phyloP scores from a whole-genome alignment of 2,888 invertebrate species.

The Asteroscopus sphinx region DNA sequence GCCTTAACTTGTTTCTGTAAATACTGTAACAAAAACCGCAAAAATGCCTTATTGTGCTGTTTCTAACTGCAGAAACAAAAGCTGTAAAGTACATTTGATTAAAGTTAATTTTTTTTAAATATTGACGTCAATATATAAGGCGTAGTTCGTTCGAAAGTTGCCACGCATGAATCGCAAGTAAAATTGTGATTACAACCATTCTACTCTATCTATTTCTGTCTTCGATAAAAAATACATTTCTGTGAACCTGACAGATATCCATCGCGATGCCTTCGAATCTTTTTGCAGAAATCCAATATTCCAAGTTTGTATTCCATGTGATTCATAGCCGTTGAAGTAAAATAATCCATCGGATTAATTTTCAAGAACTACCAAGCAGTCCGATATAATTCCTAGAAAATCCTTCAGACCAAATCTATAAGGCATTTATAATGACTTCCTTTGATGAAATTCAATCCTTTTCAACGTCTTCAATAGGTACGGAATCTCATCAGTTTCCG shows the following conservation, averaged over 20 bases:
- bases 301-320: constrained; percentile 34
- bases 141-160: too few species aligned
- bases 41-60: too few species aligned
- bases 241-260: constrained; percentile 1
- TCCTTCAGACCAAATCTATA: constrained; percentile 73
- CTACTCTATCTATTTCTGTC: too few species aligned
- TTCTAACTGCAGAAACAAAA: too few species aligned
- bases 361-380: constrained; percentile 71
- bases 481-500: constrained; percentile 63
- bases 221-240: too few species aligned
- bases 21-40: too few species aligned
- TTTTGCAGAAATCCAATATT: constrained; percentile 32
- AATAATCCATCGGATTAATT: constrained; percentile 82
- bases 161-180: too few species aligned
- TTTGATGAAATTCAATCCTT: constrained; percentile 84
- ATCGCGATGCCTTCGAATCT: constrained; percentile 2
- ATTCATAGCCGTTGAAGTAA: constrained; percentile 68
- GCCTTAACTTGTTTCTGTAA: too few species aligned
- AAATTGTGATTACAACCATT: too few species aligned
- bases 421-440: constrained; percentile 74
- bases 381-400: constrained; percentile 81
- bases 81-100: too few species aligned
- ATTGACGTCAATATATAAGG: too few species aligned
- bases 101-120: too few species aligned
- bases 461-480: constrained; percentile 69